These are phyloP conservation scores for Halictus ligatus DNA, from an alignment of 2,888 invertebrate genomes.

Conservation along the genomic window DNA sequence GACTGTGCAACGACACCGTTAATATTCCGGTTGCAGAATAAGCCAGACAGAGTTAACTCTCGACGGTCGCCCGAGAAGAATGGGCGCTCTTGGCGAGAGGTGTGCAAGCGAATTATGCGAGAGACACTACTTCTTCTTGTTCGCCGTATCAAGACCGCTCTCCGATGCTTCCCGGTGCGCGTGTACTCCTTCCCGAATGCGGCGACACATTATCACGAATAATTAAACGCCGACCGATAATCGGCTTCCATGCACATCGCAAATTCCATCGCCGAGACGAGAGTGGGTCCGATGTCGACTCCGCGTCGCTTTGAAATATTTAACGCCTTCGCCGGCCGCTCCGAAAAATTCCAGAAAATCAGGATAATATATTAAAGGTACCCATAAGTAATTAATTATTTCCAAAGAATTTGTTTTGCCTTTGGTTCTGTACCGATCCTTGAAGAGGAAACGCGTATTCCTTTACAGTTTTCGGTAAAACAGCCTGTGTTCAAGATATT, in stretches of 20 bases:
- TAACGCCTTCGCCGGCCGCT: neutral
- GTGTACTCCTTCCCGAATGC: slow-evolving; percentile 22
- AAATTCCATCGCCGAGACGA: neutral
- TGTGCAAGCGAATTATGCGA: slow-evolving; percentile 59
- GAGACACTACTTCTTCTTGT: slow-evolving; percentile 28
- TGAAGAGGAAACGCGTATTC: too few species aligned
- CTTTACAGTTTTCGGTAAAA: too few species aligned
- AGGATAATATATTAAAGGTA: too few species aligned
- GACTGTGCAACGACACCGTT: slow-evolving; percentile 41
- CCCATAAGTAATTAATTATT: too few species aligned
- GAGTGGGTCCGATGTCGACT: neutral
- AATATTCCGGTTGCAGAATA: slow-evolving; percentile 55
- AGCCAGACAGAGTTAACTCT: slow-evolving; percentile 60
- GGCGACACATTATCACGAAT: neutral
- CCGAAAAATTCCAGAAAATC: too few species aligned
- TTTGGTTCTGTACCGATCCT: too few species aligned
- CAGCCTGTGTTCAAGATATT: too few species aligned
- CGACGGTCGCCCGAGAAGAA: slow-evolving; percentile 56
- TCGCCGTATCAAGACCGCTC: slow-evolving; percentile 25
- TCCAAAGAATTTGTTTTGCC: too few species aligned
- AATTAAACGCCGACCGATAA: neutral
- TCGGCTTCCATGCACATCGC: neutral
- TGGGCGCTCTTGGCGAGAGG: slow-evolving; percentile 47
- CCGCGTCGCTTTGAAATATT: neutral
- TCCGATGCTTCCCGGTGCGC: slow-evolving; percentile 22